Evolutionary conservation across 2,797 vertebrate species (phyloP).

Genomic region (Geranospiza caerulescens): DNA sequence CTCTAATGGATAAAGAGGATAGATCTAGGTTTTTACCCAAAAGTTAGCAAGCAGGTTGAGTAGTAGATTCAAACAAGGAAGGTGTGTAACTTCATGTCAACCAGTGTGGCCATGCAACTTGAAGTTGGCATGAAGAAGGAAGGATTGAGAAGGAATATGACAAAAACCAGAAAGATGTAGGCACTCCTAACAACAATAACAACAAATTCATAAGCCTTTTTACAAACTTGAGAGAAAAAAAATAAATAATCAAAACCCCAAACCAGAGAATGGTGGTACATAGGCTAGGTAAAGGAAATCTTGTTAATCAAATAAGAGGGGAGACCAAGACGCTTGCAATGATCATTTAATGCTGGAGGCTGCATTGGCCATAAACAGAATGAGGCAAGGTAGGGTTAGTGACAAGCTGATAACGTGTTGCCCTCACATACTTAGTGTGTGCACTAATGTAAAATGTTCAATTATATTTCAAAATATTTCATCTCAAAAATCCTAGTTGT

Average conservation of each 20-base stretch:
- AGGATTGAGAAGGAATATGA: background rate
- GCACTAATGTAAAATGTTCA: background rate
- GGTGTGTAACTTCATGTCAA: background rate
- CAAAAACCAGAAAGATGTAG: background rate
- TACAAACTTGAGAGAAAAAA: background rate
- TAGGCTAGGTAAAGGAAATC: background rate
- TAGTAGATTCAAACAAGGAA: background rate
- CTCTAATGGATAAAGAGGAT: background rate
- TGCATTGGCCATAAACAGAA: background rate
- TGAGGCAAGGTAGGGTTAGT: background rate
- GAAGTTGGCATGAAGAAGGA: background rate
- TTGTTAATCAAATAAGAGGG: background rate
- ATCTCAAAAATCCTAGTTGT: background rate
- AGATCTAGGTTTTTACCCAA: background rate
- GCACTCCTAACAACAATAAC: background rate
- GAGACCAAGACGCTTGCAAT: background rate
- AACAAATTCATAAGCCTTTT: background rate
- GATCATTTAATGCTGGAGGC: background rate
- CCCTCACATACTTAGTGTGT: background rate
- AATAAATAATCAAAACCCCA: background rate
- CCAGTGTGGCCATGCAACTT: background rate
- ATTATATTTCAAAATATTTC: background rate
- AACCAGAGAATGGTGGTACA: background rate
- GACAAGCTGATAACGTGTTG: fast-evolving
- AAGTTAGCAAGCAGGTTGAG: background rate